Evolutionary conservation across 2,888 invertebrate species (phyloP), one percentile per base, ranked within the genome.

Genomic region (Coelopa pilipes): DNA sequence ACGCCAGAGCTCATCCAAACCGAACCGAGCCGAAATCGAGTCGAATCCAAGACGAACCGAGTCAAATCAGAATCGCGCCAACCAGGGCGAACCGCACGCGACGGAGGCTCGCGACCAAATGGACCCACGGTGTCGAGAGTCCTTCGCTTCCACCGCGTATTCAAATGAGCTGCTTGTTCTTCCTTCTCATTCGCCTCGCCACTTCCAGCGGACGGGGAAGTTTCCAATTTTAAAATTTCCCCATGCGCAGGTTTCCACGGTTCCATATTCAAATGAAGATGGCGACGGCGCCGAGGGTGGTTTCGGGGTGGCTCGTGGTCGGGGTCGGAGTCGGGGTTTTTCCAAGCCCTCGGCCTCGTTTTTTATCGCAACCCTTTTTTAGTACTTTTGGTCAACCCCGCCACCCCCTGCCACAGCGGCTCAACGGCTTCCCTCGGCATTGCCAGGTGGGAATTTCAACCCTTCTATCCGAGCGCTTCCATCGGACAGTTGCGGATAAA

Each of bases 161-260:
- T 79, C 75, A 74, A 77, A 77, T 69, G 59, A 68, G 59, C 9
- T 34, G 34, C 34, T 34, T 34, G 34, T 34, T 34, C 34, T 34
- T 46, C 46, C 34, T 34, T 46, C 46, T 17, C 1, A 10, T 66
- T 62, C n/a, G 10, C n/a, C n/a, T n/a, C n/a, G 34, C 3, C 17
- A 13, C 67, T 74, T 76, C 75, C 76, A 77, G 74, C 24, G 59
- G 45, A 34, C 21, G 60, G 71, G 55, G 71, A 71, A 71, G 24
- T 62, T 83, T 81, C 81, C 82, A 80, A 77, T 78, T 84, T 81
- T 79, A 81, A 83, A 83, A 83, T 84, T 84, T 83, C 82, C 83
- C 82, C 83, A 84, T 84, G 84, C 84, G 84, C 84, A 83, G 24
- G 53, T 46, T 71, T 46, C 21, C 21, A 24, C 45, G 13, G 13